Conservation (phyloP, 2,113 vertebrate genomes). For the Melanerpes aurifrons region DNA sequence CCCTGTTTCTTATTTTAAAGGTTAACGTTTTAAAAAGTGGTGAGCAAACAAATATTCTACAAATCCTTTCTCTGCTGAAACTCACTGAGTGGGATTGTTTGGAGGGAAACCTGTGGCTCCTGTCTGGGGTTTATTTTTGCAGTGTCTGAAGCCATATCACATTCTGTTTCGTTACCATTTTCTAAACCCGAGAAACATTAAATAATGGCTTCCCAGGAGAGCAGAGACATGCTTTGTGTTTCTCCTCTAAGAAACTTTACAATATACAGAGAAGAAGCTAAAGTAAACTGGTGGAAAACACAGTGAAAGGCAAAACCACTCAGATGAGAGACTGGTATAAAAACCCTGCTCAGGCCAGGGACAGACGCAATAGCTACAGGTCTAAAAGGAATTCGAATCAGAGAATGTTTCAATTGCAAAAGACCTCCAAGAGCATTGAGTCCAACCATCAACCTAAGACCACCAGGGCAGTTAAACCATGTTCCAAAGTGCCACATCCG, state of each 20-base stretch:
- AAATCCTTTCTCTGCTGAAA: background rate
- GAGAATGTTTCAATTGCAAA: too few species aligned
- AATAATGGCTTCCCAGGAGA: slow-evolving; percentile 26
- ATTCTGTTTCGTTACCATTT: slow-evolving; percentile 45
- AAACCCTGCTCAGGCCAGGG: background rate
- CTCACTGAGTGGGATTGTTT: background rate
- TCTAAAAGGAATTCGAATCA: background rate
- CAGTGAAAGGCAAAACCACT: background rate
- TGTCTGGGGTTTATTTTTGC: slow-evolving; percentile 41
- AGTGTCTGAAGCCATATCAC: background rate
- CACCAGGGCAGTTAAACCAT: too few species aligned
- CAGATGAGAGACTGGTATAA: background rate
- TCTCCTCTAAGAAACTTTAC: background rate
- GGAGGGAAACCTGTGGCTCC: slow-evolving; percentile 14
- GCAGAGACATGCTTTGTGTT: background rate
- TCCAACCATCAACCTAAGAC: too few species aligned
- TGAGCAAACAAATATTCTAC: slow-evolving; percentile 23
- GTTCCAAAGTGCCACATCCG: too few species aligned
- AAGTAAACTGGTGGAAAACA: background rate
- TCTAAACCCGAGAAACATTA: slow-evolving; percentile 41
- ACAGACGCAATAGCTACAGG: accelerated
- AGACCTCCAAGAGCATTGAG: too few species aligned
- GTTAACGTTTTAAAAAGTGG: slow-evolving; percentile 15
- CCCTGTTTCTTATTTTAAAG: slow-evolving; percentile 25
- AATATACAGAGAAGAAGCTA: background rate